Conservation (phyloP, 2,113 vertebrate genomes). For the Vireo altiloquus region DNA sequence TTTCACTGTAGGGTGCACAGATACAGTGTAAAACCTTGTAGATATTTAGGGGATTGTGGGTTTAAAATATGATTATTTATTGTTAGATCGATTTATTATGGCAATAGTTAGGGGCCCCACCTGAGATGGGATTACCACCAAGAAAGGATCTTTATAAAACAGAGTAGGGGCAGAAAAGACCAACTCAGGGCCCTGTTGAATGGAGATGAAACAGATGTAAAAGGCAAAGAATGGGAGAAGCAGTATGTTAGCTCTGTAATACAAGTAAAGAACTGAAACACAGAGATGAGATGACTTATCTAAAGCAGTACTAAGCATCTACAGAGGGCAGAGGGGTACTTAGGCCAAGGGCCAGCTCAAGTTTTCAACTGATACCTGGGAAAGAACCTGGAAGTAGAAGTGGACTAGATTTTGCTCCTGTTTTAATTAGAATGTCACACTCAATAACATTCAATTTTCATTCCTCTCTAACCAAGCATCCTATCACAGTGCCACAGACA, state of each 20-base stretch:
- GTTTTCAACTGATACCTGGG: neutral
- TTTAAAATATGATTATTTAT: neutral
- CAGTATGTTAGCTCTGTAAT: neutral
- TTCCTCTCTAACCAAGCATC: neutral
- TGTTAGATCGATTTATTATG: neutral
- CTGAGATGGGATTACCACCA: neutral
- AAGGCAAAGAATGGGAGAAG: neutral
- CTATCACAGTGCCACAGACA: slow-evolving; percentile 22
- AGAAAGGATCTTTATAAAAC: neutral
- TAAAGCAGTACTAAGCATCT: neutral
- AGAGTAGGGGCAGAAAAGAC: neutral
- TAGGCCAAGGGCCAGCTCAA: neutral
- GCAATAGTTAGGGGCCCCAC: neutral
- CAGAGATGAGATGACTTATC: neutral
- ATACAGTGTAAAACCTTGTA: neutral
- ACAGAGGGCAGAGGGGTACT: neutral
- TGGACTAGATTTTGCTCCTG: neutral
- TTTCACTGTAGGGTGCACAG: neutral
- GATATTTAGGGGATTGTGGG: neutral
- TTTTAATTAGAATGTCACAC: neutral
- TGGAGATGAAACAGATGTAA: neutral
- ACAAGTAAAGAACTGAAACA: neutral
- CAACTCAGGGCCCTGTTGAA: neutral
- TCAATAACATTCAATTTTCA: neutral
- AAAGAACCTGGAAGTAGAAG: neutral